Conservation (phyloP, 2,797 vertebrate species). For the Semotilus atromaculatus region DNA sequence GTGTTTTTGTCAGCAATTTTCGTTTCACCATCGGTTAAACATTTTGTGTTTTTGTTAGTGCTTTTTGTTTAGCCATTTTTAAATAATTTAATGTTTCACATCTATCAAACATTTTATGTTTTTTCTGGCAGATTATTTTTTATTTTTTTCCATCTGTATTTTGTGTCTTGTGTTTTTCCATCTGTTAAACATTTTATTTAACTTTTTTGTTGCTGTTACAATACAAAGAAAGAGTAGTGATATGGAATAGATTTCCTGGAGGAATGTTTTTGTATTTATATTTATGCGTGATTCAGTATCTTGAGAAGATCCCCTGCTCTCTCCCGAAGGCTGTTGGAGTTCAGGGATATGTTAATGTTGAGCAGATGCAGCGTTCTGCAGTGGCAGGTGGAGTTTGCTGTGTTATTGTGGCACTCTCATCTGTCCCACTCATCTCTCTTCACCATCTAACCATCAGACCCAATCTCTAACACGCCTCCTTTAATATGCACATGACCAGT, state of each 20-base stretch:
- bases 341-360: conserved; percentile 50
- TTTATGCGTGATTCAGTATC: conserved; percentile 19
- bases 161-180: not conserved
- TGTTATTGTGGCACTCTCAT: conserved; percentile 46
- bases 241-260: conserved; percentile 30
- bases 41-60: not conserved
- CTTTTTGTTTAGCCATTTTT: not conserved
- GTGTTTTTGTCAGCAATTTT: not conserved
- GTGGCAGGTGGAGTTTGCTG: conserved; percentile 45
- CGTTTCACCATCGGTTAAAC: not conserved
- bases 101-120: not conserved
- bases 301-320: conserved; percentile 22
- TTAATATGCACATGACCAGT: conserved; percentile 38
- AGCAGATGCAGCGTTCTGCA: conserved; percentile 63
- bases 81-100: not conserved
- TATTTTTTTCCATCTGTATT: not conserved
- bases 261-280: conserved; percentile 20
- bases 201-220: conserved; percentile 26
- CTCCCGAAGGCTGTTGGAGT: conserved; percentile 22
- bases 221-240: conserved; percentile 24
- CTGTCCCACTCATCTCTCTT: conserved; percentile 35
- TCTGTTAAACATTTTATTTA: not conserved
- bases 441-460: conserved; percentile 34
- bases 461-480: conserved; percentile 1
- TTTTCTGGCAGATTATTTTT: not conserved